Percentiles rank a stretch among this genome's conserved stretches.
Evolutionary conservation across 2,113 vertebrate genomes (phyloP).

Genomic region (Shinisaurus crocodilurus): DNA sequence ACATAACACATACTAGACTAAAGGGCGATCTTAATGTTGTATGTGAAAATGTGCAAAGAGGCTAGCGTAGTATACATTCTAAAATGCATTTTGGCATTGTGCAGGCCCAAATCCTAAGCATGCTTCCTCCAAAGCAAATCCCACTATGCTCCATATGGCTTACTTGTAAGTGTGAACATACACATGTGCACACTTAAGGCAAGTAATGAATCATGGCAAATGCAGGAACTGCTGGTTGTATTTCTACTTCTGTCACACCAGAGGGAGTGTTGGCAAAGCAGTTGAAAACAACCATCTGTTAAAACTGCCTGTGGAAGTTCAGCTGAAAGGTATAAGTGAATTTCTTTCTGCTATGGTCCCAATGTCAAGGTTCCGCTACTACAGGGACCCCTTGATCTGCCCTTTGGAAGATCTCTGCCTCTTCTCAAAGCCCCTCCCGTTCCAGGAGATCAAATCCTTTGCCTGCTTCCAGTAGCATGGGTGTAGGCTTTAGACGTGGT

Average conservation of each 20-base stretch:
- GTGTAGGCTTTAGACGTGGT: too few species aligned
- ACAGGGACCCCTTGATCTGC: too few species aligned
- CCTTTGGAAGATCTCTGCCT: too few species aligned
- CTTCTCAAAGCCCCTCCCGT: too few species aligned
- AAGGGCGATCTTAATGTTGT: neutral
- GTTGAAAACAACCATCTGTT: slow-evolving; percentile 58
- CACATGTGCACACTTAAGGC: slow-evolving; percentile 12
- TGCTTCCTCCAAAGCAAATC: neutral
- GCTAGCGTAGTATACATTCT: neutral
- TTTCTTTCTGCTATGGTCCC: neutral
- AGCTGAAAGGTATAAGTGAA: neutral
- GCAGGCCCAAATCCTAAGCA: neutral
- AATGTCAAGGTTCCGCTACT: too few species aligned
- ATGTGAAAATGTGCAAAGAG: neutral
- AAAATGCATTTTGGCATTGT: neutral
- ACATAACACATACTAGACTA: neutral
- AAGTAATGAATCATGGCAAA: slow-evolving; percentile 66
- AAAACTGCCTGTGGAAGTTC: slow-evolving; percentile 12
- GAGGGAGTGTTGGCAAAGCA: slow-evolving; percentile 72
- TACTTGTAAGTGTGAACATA: neutral
- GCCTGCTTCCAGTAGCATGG: too few species aligned
- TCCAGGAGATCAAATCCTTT: too few species aligned
- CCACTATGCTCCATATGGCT: neutral
- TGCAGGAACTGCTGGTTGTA: slow-evolving; percentile 57
- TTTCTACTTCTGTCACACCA: slow-evolving; percentile 71